Conservation (phyloP, 2,797 vertebrate species). For the Danio albolineatus region DNA sequence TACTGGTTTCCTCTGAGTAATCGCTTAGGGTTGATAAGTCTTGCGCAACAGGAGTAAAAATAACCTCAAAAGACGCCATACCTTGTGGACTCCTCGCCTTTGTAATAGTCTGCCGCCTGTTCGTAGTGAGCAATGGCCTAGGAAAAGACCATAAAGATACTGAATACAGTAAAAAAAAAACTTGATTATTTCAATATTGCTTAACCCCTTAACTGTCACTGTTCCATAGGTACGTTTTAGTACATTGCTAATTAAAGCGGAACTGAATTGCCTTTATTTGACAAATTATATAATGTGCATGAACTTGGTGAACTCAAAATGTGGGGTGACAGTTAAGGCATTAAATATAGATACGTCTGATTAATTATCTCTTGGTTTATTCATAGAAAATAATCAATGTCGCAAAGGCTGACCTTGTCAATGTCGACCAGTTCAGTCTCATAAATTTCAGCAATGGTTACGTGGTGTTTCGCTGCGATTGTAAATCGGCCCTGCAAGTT, state of each 20-base stretch:
- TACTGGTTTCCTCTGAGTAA: too few species aligned
- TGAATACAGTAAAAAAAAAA: neutral
- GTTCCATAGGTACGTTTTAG: neutral
- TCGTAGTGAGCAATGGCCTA: slow-evolving; percentile 94
- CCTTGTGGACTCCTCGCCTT: slow-evolving; percentile 95
- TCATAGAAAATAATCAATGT: neutral
- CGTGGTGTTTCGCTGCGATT: slow-evolving; percentile 93
- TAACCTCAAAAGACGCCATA: slow-evolving; percentile 54
- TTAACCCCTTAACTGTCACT: too few species aligned
- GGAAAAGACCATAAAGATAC: neutral
- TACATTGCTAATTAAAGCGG: too few species aligned
- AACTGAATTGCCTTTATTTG: neutral
- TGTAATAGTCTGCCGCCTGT: slow-evolving; percentile 95
- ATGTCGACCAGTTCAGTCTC: slow-evolving; percentile 92
- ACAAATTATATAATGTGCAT: neutral
- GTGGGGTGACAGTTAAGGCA: too few species aligned
- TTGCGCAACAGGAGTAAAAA: neutral
- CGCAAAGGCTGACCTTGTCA: slow-evolving; percentile 82
- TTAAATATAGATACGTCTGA: neutral
- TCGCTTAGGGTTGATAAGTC: neutral
- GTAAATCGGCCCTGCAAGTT: slow-evolving; percentile 88
- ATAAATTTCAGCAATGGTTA: slow-evolving; percentile 91
- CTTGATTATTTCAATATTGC: too few species aligned
- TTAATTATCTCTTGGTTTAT: neutral
- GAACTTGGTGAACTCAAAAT: too few species aligned